These are phyloP conservation scores for Ophiodon elongatus DNA, from an alignment of 2,113 vertebrate genomes.

Conservation along the genomic window DNA sequence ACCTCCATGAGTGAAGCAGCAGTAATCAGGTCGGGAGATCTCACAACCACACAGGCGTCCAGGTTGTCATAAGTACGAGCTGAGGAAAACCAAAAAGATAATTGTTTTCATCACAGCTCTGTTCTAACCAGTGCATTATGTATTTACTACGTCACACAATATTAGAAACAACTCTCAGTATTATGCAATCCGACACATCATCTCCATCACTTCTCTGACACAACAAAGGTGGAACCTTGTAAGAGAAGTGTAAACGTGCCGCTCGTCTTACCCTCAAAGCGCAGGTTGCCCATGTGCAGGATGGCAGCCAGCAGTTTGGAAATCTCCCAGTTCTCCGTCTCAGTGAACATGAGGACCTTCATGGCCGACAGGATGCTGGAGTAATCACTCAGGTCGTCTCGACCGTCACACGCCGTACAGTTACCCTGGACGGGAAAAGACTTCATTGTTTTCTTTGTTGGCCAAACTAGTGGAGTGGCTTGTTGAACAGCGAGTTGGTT, in stretches of 20 bases:
- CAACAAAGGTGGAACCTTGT: background rate
- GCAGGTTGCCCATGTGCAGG: conserved; percentile 97
- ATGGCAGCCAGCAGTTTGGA: conserved; percentile 96
- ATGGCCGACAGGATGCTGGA: conserved; percentile 96
- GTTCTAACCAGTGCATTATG: background rate
- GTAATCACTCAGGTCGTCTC: conserved; percentile 95
- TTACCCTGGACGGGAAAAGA: conserved; percentile 84
- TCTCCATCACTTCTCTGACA: background rate
- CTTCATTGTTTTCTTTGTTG: background rate
- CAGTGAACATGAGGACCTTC: conserved; percentile 99
- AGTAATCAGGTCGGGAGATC: conserved; percentile 89
- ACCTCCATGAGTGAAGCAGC: conserved; percentile 93
- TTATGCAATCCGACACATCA: background rate
- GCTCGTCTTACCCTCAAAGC: conserved; percentile 88
- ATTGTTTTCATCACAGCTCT: background rate
- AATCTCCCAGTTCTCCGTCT: conserved; percentile 98
- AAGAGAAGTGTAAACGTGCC: background rate
- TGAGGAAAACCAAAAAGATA: conserved; percentile 63
- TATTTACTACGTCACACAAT: background rate
- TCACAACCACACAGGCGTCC: conserved; percentile 95
- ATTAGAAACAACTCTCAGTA: background rate
- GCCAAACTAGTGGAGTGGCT: background rate
- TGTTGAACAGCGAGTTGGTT: background rate
- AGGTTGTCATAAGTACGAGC: conserved; percentile 96
- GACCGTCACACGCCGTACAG: conserved; percentile 93